phyloP scores from a whole-genome alignment of 2,113 vertebrate genomes.

The Notarius lentiginosus region DNA sequence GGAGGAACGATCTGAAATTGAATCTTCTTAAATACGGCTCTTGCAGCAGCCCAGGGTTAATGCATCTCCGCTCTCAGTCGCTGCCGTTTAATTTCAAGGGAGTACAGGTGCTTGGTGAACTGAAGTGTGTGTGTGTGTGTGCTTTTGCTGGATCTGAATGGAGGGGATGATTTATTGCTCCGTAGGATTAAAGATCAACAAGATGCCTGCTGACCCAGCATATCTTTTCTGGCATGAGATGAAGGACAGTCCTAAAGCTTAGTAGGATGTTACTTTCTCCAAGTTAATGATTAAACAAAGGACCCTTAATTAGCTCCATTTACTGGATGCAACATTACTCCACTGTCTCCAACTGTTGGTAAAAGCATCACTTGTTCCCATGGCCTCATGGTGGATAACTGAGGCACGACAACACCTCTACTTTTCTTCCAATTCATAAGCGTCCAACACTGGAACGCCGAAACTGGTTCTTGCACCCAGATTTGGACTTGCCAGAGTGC shows the following conservation, averaged over 20 bases:
- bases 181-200: constrained; percentile 48
- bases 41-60: constrained; percentile 53
- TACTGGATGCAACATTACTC: neutral
- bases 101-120: constrained; percentile 28
- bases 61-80: constrained; percentile 47
- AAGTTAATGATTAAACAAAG: neutral
- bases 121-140: constrained; percentile 37
- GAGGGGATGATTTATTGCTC: constrained; percentile 46
- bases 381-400: neutral
- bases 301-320: constrained; percentile 1
- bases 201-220: constrained; percentile 23
- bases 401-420: too few species aligned
- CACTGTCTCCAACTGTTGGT: neutral
- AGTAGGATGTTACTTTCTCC: neutral
- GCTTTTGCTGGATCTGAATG: constrained; percentile 29
- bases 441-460: neutral
- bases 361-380: neutral
- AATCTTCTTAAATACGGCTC: constrained; percentile 56
- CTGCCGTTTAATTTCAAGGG: constrained; percentile 37
- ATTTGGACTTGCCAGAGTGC: constrained; percentile 13
- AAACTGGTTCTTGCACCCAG: constrained; percentile 2
- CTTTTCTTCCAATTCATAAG: neutral
- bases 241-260: neutral
- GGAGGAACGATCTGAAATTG: constrained; percentile 59
- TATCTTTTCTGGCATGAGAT: constrained; percentile 10